Evolutionary conservation across 2,888 invertebrate genomes (phyloP).

Genomic region (Conus canariensis): DNA sequence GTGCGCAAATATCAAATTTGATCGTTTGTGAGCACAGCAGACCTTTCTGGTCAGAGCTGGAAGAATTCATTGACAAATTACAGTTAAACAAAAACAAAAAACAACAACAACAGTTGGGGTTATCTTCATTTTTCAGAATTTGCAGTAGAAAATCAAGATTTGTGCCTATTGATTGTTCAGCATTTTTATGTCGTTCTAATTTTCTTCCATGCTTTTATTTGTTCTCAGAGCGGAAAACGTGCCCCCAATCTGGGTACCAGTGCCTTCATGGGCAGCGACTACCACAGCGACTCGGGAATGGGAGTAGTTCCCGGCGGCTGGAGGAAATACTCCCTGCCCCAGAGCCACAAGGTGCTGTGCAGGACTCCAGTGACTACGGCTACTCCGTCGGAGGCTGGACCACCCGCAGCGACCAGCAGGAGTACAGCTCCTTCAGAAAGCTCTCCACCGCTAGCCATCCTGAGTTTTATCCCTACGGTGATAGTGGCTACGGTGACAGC

Average conservation of each 20-base stretch:
- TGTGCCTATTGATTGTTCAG: no score
- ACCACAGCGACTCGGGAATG: slow-evolving; percentile 65
- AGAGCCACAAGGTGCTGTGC: slow-evolving; percentile 67
- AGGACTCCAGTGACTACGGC: slow-evolving; percentile 69
- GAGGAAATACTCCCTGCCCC: slow-evolving; percentile 71
- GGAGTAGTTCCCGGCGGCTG: slow-evolving; percentile 52
- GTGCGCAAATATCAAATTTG: no score
- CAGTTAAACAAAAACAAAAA: no score
- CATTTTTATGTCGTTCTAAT: no score
- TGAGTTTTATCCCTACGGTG: slow-evolving; percentile 58
- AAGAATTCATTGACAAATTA: no score
- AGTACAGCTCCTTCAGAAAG: slow-evolving; percentile 68
- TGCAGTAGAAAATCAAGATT: no score
- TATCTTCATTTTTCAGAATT: no score
- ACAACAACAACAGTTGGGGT: no score
- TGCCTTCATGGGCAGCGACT: slow-evolving; percentile 71
- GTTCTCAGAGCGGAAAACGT: slow-evolving; percentile 60
- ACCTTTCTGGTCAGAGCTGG: no score
- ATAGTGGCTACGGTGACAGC: slow-evolving; percentile 51
- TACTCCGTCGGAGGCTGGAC: slow-evolving; percentile 58
- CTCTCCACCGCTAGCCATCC: slow-evolving; percentile 70
- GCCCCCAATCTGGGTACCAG: slow-evolving; percentile 71
- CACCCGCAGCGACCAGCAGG: slow-evolving; percentile 56
- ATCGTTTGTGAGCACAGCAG: no score
- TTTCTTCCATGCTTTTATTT: no score